Evolutionary conservation across 2,888 invertebrate species (phyloP), one percentile per base, ranked within the genome.

Genomic region (Gortyna flavago): DNA sequence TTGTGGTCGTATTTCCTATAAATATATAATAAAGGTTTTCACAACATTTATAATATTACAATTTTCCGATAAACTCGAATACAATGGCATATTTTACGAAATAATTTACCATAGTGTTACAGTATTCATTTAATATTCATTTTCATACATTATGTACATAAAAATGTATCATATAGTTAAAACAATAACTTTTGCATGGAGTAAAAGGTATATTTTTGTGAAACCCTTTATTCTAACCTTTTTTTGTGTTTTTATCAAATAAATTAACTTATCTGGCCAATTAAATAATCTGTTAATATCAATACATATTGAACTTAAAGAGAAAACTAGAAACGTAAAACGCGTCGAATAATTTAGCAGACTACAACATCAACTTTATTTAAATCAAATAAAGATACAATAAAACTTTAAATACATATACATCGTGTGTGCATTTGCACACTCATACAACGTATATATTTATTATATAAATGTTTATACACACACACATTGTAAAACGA

Each of bases 271-370:
- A 7, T 70, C n/a, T n/a, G 32, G 6, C n/a, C 1, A 0, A 59
- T 35, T 61, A n/a, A 70, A n/a, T 44, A 2, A 13, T 29, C n/a
- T 44, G 9, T 29, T 32, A 25, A 38, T 51, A 54, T 21, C 18
- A 32, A 13, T 38, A 41, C 16, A 48, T 5, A 57, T 1, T 25
- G 16, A 64, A 16, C 8, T 68, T 25, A 21, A 25, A 61, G 16
- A 25, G 4, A 72, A 32, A 65, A n/a, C 1, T 32, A 35, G 1
- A 29, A 68, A 44, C 0, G 0, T 25, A 6, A 32, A 64, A 79
- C 11, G 18, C 9, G 2, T 77, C 80, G 83, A 77, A 80, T 83
- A 76, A 73, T 71, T 83, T 71, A 83, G 72, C 83, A 76, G 6
- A 59, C 35, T 13, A 48, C 2, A 68, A 32, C 0, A 71, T 18